Evolutionary conservation across 2,797 vertebrate genomes (phyloP), one percentile per base, ranked within the genome.

Genomic region (Glyptemys insculpta): DNA sequence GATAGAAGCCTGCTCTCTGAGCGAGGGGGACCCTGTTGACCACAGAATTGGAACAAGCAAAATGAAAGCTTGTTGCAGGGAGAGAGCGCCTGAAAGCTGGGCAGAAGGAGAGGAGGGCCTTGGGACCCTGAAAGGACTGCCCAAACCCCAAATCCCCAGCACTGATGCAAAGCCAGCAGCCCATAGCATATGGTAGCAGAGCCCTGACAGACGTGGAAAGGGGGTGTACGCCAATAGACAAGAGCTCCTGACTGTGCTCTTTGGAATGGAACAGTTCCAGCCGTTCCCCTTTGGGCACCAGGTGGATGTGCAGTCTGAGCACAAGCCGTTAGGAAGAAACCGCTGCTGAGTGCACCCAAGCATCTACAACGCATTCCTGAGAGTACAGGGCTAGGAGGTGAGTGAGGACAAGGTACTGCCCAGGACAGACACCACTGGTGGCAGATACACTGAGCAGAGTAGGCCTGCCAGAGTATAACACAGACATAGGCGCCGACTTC

Each of bases 61-160:
- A n/a, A 74, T 2, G 11, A 86, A 34, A 59, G n/a, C 10, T 50
- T 47, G 34, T 62, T 9, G 23, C 9, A n/a, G 1, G 3, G 44
- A 23, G 27, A 41, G 83, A 91, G 21, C 29, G 11, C 44, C 10
- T 16, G 5, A 44, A 21, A 29, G 8, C 47, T 23, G 21, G 29
- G 25, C 53, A 44, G n/a, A 44, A 14, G 41, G 15, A 52, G 15
- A n/a, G 18, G 52, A 57, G 47, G 8, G 31, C 18, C 27, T 34
- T 52, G 18, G 44, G 8, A 74, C 2, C 0, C 16, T 49, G 8
- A 15, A 23, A 12, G 44, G n/a, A 76, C 74, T 21, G 34, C 6
- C 53, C 44, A 57, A 23, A 27, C 41, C 14, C 8, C 52, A 16
- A 21, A 59, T 12, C 65, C 21, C 65, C 19, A 72, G n/a, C 65